Conservation (phyloP, 2,888 invertebrate genomes). For the Bembecia ichneumoniformis region DNA sequence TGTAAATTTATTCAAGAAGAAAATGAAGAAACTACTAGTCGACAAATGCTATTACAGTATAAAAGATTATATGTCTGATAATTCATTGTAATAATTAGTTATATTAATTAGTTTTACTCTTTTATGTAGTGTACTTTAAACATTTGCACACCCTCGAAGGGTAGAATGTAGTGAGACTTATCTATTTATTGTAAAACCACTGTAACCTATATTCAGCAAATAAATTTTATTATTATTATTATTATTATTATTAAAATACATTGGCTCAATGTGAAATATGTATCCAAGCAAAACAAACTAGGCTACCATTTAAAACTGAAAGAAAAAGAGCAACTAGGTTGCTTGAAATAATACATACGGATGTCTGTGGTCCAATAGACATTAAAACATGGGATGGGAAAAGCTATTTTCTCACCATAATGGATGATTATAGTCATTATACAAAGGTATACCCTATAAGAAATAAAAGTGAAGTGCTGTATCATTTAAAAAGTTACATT, state of each 20-base stretch:
- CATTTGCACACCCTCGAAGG: no score
- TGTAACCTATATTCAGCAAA: no score
- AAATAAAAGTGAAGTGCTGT: not conserved
- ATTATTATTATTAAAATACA: not conserved
- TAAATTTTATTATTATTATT: no score
- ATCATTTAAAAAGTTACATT: not conserved
- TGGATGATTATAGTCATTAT: not conserved
- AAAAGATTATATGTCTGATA: no score
- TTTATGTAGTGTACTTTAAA: no score
- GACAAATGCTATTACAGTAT: no score
- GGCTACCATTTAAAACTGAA: not conserved
- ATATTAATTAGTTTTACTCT: no score
- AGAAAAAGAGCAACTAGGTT: not conserved
- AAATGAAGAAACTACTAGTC: no score
- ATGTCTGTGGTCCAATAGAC: not conserved
- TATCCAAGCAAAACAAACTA: not conserved
- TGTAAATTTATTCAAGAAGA: no score
- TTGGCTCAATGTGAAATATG: not conserved
- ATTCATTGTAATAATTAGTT: no score
- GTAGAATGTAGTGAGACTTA: no score
- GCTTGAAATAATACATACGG: not conserved
- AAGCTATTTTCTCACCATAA: not conserved
- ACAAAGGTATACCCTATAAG: not conserved
- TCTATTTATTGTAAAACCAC: no score
- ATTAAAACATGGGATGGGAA: not conserved